These are phyloP conservation scores for Cyprinodon diabolis DNA, from an alignment of 2,797 vertebrate species.

Conservation along the genomic window DNA sequence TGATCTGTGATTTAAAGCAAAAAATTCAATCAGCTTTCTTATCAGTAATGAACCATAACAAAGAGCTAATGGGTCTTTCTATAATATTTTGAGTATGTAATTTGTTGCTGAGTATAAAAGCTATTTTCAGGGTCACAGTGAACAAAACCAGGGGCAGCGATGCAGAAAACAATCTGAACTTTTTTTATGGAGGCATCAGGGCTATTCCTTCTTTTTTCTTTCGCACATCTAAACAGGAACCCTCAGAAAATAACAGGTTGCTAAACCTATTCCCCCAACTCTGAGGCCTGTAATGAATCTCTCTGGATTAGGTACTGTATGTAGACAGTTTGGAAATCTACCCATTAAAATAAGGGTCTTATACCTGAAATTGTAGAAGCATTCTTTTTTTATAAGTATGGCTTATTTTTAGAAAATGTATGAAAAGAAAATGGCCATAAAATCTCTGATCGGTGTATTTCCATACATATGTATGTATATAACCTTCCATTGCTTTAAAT, in stretches of 20 bases:
- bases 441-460: not conserved
- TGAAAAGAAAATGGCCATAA: not conserved
- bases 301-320: not conserved
- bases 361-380: too few species aligned
- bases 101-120: not conserved
- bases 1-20: constrained; percentile 1
- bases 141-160: not conserved
- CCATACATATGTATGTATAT: not conserved
- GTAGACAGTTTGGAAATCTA: too few species aligned
- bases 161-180: not conserved
- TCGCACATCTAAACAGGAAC: not conserved
- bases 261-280: not conserved
- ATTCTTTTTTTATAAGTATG: not conserved
- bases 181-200: not conserved
- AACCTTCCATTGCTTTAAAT: not conserved
- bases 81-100: not conserved
- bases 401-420: not conserved
- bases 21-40: not conserved
- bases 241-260: not conserved
- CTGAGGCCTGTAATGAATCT: not conserved
- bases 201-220: not conserved
- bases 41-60: not conserved
- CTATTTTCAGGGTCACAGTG: not conserved
- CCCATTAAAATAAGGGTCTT: too few species aligned
- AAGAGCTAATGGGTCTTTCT: not conserved